Evolutionary conservation across 2,888 invertebrate genomes (phyloP).

Genomic region (Heliconius cydno): DNA sequence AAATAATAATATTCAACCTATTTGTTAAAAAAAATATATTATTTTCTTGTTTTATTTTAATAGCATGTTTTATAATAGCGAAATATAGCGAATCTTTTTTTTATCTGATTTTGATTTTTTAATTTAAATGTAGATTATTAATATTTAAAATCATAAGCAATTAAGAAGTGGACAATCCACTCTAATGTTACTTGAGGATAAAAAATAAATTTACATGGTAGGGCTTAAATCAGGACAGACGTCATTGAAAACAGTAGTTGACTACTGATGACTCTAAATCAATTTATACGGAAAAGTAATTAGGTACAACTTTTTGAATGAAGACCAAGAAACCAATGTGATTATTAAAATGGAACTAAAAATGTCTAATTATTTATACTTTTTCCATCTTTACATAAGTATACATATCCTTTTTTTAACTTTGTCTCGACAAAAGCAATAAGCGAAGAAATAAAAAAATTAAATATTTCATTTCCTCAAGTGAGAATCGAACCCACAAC

Average conservation of each 20-base stretch:
- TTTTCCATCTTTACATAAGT: too few relatives aligned
- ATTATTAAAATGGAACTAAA: background rate
- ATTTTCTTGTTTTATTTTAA: too few relatives aligned
- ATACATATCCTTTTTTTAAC: too few relatives aligned
- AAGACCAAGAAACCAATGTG: background rate
- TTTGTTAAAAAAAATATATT: too few relatives aligned
- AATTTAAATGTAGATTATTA: too few relatives aligned
- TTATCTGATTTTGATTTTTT: too few relatives aligned
- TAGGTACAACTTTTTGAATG: background rate
- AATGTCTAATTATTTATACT: too few relatives aligned
- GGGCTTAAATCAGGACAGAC: slow-evolving; percentile 45
- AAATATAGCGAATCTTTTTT: too few relatives aligned
- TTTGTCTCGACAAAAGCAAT: background rate
- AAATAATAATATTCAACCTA: too few relatives aligned
- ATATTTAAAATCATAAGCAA: background rate
- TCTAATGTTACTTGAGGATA: background rate
- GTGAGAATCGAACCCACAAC: background rate
- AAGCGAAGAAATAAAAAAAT: background rate
- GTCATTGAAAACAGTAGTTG: slow-evolving; percentile 41
- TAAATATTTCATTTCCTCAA: background rate
- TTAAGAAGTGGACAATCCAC: background rate
- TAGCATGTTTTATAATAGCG: too few relatives aligned
- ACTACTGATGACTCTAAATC: background rate
- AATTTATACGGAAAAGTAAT: background rate
- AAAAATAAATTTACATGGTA: background rate